Base-by-base conservation (phyloP, 2,888 invertebrate genomes). In the Leptura quadrifasciata region DNA sequence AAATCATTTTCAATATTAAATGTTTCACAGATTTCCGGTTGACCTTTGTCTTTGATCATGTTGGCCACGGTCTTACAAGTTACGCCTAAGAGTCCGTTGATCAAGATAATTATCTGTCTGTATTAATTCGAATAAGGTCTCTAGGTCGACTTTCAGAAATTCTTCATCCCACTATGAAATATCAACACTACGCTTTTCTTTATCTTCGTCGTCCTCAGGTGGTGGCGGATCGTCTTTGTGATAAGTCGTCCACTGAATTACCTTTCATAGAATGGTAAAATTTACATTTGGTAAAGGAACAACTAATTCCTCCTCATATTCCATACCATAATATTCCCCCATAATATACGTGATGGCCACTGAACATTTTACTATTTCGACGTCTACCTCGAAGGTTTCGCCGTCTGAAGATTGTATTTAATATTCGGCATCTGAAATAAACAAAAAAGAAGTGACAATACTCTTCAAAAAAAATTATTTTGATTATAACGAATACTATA, bases 91-190 rank as follows among this genome's bases (percentile, higher is more conserved):
- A 99, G 91, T 0, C 98, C 97, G 88, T 97, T 96, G 80, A 98
- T 98, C 98, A 85, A 99, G 91, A 88, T 98, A 99, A 90, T 99
- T 98, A 9, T 98, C 98, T 65, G 98, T 98, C 91, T 98, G 90
- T 85, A 99, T 98, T 57, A 99, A 91, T 90, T 98, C 98, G 88
- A 98, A 98, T 15, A 99, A 90, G 0, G 98, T 98, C 76, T 97
- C 98, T 89, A 98, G 98, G 88, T 98, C 98, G 39, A 99, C 98
- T 92, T 99, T 99, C 10, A 99, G 91, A 87, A 99, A 99, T 89
- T 99, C 99, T 0, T 98, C 97, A 91, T 99, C 99, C 99, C 99
- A 99, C 0, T 97, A 97, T 24, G 97, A 97, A 82, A 99, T 99
- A 87, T 99, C 99, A 88, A 99, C 99, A 0, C 98, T 99, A n/a